Evolutionary conservation across 2,113 vertebrate species (phyloP).

Genomic region (Oxyruncus cristatus): DNA sequence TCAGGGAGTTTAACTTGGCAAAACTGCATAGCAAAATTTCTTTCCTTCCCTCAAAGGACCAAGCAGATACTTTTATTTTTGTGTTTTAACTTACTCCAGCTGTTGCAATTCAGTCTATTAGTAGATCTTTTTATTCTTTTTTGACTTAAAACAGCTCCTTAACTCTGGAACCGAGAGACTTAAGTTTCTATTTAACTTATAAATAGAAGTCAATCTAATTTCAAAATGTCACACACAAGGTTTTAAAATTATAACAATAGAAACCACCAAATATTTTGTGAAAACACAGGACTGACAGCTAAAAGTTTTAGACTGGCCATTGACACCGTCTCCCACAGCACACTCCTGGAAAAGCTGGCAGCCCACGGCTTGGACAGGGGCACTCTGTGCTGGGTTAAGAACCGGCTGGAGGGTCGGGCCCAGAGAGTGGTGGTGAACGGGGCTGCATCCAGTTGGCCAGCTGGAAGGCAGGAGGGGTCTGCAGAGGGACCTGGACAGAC

Average conservation of each 20-base stretch:
- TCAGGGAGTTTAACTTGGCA: constrained; percentile 47
- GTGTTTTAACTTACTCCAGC: constrained; percentile 49
- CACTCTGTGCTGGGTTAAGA: too few species aligned
- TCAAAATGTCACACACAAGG: not conserved
- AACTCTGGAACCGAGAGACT: not conserved
- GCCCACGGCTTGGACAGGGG: too few species aligned
- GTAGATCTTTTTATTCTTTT: not conserved
- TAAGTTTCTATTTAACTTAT: not conserved
- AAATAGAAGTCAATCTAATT: not conserved
- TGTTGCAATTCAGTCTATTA: constrained; percentile 27
- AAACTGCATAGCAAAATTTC: not conserved
- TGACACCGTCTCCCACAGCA: too few species aligned
- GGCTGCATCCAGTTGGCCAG: too few species aligned
- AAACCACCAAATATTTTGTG: not conserved
- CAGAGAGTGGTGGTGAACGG: too few species aligned
- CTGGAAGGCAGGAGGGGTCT: too few species aligned
- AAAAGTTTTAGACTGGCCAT: not conserved
- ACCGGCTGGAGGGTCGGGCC: too few species aligned
- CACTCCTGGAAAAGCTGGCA: too few species aligned
- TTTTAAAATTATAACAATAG: not conserved
- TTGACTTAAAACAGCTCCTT: not conserved
- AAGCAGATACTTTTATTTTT: constrained; percentile 26
- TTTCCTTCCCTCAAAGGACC: constrained; percentile 3
- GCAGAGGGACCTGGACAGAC: too few species aligned
- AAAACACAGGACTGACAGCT: not conserved